These are phyloP conservation scores for Hydractinia symbiolongicarpus DNA, from an alignment of 30 jellyfish, hydroid and myxozoan genomes.

Conservation along the genomic window DNA sequence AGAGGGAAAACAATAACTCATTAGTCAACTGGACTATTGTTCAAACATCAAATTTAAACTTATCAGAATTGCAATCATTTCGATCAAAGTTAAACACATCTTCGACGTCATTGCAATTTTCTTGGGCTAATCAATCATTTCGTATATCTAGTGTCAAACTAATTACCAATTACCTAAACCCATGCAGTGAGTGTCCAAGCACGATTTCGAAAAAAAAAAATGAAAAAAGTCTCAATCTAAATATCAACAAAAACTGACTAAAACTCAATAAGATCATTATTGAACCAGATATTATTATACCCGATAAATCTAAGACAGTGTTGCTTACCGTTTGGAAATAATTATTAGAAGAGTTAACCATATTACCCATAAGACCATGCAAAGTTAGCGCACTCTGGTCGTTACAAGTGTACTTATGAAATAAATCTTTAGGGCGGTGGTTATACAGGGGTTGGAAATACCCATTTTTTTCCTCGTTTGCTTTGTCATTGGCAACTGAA, in stretches of 20 bases:
- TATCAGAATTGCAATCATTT: too few relatives aligned
- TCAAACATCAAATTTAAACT: too few relatives aligned
- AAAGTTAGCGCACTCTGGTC: slow-evolving; percentile 10
- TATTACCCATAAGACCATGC: slow-evolving; percentile 30
- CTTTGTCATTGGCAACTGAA: background rate
- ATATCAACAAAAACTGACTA: background rate
- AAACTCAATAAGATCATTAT: background rate
- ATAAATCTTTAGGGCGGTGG: background rate
- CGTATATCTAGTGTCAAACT: too few relatives aligned
- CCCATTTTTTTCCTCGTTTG: background rate
- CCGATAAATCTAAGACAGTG: too few relatives aligned
- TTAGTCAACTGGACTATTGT: too few relatives aligned
- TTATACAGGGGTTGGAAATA: background rate
- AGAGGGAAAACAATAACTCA: too few relatives aligned
- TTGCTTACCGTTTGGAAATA: slow-evolving; percentile 18
- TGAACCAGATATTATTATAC: too few relatives aligned
- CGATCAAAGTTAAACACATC: too few relatives aligned
- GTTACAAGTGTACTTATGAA: background rate
- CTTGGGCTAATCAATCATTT: too few relatives aligned
- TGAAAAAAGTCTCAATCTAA: background rate
- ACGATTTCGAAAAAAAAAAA: background rate
- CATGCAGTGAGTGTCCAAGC: too few relatives aligned
- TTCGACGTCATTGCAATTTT: too few relatives aligned
- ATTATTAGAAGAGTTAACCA: background rate
- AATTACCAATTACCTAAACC: too few relatives aligned